phyloP scores from a whole-genome alignment of 2,797 vertebrate genomes.

The Prionace glauca region DNA sequence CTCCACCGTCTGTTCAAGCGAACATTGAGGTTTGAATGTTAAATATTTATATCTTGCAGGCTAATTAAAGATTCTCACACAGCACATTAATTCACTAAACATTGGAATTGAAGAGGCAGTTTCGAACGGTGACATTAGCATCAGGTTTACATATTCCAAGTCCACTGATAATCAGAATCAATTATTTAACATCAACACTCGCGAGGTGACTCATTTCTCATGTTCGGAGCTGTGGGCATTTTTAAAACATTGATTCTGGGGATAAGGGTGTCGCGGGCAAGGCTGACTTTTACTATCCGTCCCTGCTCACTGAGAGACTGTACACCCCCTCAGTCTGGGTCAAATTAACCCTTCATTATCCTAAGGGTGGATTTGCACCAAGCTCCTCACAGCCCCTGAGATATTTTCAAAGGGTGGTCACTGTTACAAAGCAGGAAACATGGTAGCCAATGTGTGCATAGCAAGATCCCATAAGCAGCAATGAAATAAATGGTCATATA shows the following conservation, averaged over 20 bases:
- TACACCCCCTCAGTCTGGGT: background rate
- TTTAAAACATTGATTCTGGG: background rate
- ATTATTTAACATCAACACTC: background rate
- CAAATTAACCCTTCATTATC: background rate
- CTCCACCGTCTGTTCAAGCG: background rate
- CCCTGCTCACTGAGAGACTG: background rate
- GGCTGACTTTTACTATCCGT: background rate
- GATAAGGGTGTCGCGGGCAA: background rate
- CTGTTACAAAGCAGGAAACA: background rate
- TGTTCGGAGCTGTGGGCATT: background rate
- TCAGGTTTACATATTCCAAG: constrained; percentile 9
- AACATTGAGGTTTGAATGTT: background rate
- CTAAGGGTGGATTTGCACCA: background rate
- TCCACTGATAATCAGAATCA: background rate
- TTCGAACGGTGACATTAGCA: background rate
- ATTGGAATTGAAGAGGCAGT: background rate
- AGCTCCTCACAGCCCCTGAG: background rate
- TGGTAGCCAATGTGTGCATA: background rate
- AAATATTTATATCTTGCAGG: constrained; percentile 18
- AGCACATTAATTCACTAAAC: constrained; percentile 27
- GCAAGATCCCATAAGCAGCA: background rate
- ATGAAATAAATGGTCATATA: background rate
- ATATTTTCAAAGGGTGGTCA: background rate
- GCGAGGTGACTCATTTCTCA: background rate
- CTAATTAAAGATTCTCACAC: constrained; percentile 30